Evolutionary conservation across 2,888 invertebrate species (phyloP).

Genomic region (Mesodorylaimus sp.): DNA sequence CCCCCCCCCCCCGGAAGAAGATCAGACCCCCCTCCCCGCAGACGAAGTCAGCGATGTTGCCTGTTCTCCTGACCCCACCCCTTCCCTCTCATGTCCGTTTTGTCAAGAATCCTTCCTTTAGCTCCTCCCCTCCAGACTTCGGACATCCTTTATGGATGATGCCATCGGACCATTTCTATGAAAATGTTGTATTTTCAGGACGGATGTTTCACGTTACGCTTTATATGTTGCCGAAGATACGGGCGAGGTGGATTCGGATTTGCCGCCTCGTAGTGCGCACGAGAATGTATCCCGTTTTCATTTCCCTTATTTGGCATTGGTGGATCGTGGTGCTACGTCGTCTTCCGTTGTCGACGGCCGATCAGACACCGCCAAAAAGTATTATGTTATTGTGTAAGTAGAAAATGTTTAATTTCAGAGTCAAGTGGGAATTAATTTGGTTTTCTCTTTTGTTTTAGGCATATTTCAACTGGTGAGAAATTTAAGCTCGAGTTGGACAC

Average conservation of each 20-base stretch:
- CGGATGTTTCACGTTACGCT: slow-evolving; percentile 51
- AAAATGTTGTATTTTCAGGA: slow-evolving; percentile 2
- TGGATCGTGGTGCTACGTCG: slow-evolving; percentile 42
- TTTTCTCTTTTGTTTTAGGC: neutral
- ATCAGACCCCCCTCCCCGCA: too few species aligned
- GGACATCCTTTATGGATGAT: too few species aligned
- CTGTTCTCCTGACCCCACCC: too few species aligned
- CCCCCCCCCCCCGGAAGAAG: too few species aligned
- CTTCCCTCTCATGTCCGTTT: too few species aligned
- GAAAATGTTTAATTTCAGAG: neutral
- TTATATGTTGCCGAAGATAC: slow-evolving; percentile 87
- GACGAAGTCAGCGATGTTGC: too few species aligned
- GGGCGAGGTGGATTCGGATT: slow-evolving; percentile 79
- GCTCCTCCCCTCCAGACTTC: too few species aligned
- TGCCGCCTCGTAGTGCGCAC: slow-evolving; percentile 66
- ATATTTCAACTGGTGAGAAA: slow-evolving; percentile 1
- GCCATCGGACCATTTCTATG: too few species aligned
- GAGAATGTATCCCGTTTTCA: slow-evolving; percentile 83
- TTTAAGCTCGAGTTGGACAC: slow-evolving; percentile 17
- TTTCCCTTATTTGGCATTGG: slow-evolving; percentile 66
- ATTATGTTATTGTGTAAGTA: slow-evolving; percentile 31
- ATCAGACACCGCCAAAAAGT: slow-evolving; percentile 8
- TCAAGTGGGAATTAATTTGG: neutral
- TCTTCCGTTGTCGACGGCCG: neutral
- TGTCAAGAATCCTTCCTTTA: too few species aligned